Conservation (phyloP, 2,797 vertebrate species). For the Hoplostethus atlanticus region DNA sequence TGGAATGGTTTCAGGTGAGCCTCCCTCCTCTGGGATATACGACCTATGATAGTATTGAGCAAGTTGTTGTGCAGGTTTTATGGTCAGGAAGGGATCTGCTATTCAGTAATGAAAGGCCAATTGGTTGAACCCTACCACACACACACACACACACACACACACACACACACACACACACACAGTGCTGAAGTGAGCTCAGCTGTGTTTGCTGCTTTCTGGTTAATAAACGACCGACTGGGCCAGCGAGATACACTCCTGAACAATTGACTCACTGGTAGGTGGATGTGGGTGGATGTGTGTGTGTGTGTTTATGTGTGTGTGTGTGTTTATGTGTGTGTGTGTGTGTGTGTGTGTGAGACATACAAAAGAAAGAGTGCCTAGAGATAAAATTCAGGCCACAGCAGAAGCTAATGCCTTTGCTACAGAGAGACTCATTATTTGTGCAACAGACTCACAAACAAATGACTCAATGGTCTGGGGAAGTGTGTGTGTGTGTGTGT, state of each 20-base stretch:
- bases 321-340: neutral
- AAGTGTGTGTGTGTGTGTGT: neutral
- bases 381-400: slow-evolving; percentile 15
- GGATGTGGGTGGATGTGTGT: neutral
- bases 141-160: neutral
- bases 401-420: slow-evolving; percentile 25
- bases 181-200: neutral
- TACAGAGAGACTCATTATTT: slow-evolving; percentile 42
- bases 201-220: neutral
- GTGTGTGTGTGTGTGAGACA: neutral
- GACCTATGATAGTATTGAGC: no score
- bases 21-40: no score
- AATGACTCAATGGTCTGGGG: slow-evolving; percentile 21
- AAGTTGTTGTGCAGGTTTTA: no score
- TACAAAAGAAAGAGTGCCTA: neutral
- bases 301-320: neutral
- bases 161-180: no score
- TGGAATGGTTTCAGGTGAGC: no score
- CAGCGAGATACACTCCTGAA: slow-evolving; percentile 11
- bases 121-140: neutral
- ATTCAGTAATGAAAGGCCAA: no score
- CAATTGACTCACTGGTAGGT: slow-evolving; percentile 1
- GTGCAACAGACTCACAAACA: slow-evolving; percentile 39
- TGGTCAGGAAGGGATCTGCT: no score
- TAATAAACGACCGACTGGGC: slow-evolving; percentile 8